These are phyloP conservation scores for Osmerus eperlanus DNA, from an alignment of 2,113 vertebrate species.

Conservation along the genomic window DNA sequence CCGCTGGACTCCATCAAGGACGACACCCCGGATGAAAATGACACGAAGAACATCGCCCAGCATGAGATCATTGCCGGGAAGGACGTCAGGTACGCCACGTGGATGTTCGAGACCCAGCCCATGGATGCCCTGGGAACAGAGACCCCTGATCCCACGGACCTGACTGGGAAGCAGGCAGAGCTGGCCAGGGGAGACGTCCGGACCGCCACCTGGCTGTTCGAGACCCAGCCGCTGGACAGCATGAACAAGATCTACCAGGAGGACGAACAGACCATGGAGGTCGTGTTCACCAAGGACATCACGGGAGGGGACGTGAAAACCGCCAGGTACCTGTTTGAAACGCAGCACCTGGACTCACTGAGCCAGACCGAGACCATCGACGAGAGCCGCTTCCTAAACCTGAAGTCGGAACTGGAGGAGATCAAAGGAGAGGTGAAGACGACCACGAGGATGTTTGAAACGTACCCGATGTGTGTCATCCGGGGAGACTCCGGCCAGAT, in stretches of 20 bases:
- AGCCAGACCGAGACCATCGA: conserved; percentile 78
- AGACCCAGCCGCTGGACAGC: conserved; percentile 78
- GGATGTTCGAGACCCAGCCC: conserved; percentile 88
- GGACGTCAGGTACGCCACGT: conserved; percentile 79
- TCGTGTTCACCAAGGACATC: conserved; percentile 64
- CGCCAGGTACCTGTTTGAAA: conserved; percentile 82
- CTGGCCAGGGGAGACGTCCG: conserved; percentile 75
- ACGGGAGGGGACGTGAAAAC: conserved; percentile 81
- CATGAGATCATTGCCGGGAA: conserved; percentile 83
- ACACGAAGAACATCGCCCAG: conserved; percentile 67
- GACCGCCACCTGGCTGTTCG: conserved; percentile 78
- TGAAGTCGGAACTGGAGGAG: conserved; percentile 83
- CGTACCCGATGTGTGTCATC: conserved; percentile 80
- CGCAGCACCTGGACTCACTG: conserved; percentile 77
- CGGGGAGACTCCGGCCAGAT: conserved; percentile 81
- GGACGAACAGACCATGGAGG: conserved; percentile 59
- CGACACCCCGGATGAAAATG: conserved; percentile 69
- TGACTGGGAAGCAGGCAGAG: conserved; percentile 65
- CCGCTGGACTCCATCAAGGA: conserved; percentile 79
- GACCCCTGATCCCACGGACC: conserved; percentile 44
- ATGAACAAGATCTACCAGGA: conserved; percentile 78
- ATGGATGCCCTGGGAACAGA: conserved; percentile 68
- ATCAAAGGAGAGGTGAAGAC: conserved; percentile 82
- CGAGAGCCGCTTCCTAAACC: conserved; percentile 76
- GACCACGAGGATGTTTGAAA: conserved; percentile 83